phyloP scores from a whole-genome alignment of 2,113 vertebrate genomes.

The Psittacara wagleri region DNA sequence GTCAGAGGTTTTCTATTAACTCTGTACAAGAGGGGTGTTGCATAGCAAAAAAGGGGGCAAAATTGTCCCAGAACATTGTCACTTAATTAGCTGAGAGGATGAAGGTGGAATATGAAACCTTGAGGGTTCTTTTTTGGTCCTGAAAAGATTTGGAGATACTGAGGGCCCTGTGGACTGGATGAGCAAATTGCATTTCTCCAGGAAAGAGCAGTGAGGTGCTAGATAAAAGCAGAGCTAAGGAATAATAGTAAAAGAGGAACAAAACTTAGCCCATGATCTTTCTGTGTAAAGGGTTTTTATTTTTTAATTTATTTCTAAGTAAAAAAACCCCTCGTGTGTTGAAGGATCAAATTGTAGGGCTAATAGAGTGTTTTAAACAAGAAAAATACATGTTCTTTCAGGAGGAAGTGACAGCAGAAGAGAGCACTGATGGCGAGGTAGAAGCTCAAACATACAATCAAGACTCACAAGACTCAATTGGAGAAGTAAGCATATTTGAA shows the following conservation, averaged over 20 bases:
- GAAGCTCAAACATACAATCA: constrained; percentile 86
- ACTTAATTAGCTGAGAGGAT: background rate
- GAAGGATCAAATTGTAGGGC: background rate
- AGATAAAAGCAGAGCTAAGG: background rate
- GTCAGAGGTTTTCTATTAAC: background rate
- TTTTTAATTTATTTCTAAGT: background rate
- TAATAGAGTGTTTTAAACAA: background rate
- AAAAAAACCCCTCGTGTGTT: background rate
- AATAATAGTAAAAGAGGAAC: background rate
- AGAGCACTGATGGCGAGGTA: constrained; percentile 87
- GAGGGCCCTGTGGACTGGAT: background rate
- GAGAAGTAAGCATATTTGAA: constrained; percentile 78
- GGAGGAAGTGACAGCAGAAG: constrained; percentile 90
- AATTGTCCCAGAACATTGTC: background rate
- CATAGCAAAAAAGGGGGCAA: background rate
- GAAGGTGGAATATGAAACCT: background rate
- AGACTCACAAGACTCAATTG: constrained; percentile 85
- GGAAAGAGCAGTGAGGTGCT: background rate
- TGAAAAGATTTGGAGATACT: background rate
- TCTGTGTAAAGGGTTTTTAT: background rate
- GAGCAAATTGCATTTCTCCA: background rate
- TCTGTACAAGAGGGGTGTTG: background rate
- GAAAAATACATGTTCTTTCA: constrained; percentile 41
- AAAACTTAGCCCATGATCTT: background rate
- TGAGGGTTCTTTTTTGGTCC: background rate